Evolutionary conservation across 2,888 invertebrate genomes (phyloP), one percentile per base, ranked within the genome.

Genomic region (Fissipunctia ypsillon): DNA sequence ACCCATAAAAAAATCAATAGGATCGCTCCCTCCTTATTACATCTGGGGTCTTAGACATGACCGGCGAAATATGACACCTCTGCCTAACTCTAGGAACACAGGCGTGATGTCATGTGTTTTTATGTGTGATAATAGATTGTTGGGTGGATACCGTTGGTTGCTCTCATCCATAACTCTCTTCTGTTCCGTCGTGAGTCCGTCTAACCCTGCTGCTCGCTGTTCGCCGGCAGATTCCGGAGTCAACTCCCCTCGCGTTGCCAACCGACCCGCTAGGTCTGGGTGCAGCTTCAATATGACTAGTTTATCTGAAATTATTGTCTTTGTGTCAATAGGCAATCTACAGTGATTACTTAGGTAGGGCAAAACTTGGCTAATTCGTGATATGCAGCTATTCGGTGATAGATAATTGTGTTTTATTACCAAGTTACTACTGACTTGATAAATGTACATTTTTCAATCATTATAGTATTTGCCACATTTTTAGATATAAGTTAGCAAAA

Each of bases 241-340:
- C 56, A 97, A 91, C 80, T 96, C 94, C 7, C 96, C 97, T 73
- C 92, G 93, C 7, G 96, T 96, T 2, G 97, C 97, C 63, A 97
- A 87, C 71, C 95, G 95, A 4, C 97, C 97, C 6, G 97, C 97
- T 74, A 97, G 92, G 91, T 97, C 97, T 10, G 97, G 97, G 88
- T 98, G 97, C 3, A 96, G 93, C 79, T 96, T 94, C 57, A 97
- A 91, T 72, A 97, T 91, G 38, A 92, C 92, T 81, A 97, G 88
- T 89, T 97, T 97, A 72, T 95, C 97, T 97, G 91, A 25, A 95
- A 90, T 79, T 1, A 68, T 52, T 48, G 41, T 10, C 14, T 54
- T 59, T 76, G 16, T 9, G 22, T 28, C 2, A 41, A 57, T 3
- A 54, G 3, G 3, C 3, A 22, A 60, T 45, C 16, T 41, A 14